phyloP scores from a whole-genome alignment of 2,888 invertebrate species.

The Spialia ferax region DNA sequence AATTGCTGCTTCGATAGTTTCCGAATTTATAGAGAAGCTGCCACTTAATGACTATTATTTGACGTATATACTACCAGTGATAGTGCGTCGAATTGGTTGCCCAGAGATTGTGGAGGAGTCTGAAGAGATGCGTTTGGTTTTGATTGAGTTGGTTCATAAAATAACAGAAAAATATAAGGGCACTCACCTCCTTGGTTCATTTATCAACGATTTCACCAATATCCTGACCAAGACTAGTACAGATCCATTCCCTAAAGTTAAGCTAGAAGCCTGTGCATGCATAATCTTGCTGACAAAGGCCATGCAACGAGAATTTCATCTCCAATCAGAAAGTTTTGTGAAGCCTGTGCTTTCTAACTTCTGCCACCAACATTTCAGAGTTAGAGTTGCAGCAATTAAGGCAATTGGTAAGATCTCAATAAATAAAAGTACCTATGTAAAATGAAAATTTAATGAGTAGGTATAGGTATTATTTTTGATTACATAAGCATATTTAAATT shows the following conservation, averaged over 20 bases:
- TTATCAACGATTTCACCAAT: constrained; percentile 91
- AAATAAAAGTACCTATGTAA: too few relatives aligned
- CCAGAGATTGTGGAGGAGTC: constrained; percentile 89
- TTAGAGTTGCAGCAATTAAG: constrained; percentile 91
- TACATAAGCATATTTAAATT: too few relatives aligned
- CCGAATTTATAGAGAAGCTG: constrained; percentile 84
- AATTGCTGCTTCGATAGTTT: constrained; percentile 83
- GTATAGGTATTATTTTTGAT: too few relatives aligned
- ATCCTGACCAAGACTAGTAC: constrained; percentile 91
- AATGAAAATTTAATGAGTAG: too few relatives aligned
- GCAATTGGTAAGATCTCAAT: constrained; percentile 88
- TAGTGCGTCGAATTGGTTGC: constrained; percentile 92
- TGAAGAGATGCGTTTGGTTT: constrained; percentile 93
- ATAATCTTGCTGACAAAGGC: constrained; percentile 88
- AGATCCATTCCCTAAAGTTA: constrained; percentile 94
- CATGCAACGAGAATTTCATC: constrained; percentile 90
- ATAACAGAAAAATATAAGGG: constrained; percentile 89
- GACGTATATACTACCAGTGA: constrained; percentile 91
- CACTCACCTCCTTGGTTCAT: constrained; percentile 87
- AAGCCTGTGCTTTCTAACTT: constrained; percentile 91
- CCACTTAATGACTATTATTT: constrained; percentile 91
- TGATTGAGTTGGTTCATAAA: constrained; percentile 88
- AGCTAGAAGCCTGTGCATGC: constrained; percentile 91
- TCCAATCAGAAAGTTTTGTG: constrained; percentile 90
- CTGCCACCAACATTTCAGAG: constrained; percentile 93